Evolutionary conservation across 2,797 vertebrate species (phyloP).

Genomic region (Xerus rutilus): DNA sequence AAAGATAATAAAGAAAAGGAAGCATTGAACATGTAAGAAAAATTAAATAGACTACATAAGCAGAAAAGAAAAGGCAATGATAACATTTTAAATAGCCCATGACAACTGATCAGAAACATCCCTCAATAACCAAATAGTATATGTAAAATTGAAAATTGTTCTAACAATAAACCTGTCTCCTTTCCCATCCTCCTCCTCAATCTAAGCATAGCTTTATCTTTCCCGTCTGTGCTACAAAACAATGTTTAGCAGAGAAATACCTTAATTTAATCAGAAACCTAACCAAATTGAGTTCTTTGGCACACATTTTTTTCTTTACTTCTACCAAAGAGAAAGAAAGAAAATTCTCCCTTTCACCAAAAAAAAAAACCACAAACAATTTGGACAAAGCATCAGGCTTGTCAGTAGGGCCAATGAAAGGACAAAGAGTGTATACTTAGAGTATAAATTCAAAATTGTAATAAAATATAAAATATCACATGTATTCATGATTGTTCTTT

Average conservation of each 20-base stretch:
- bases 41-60: slow-evolving; percentile 35
- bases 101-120: slow-evolving; percentile 58
- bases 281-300: slow-evolving; percentile 55
- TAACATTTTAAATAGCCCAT: slow-evolving; percentile 35
- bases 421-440: slow-evolving; percentile 22
- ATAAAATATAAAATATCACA: background rate
- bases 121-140: background rate
- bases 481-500: slow-evolving; percentile 38
- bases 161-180: background rate
- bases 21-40: slow-evolving; percentile 25
- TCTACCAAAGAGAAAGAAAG: slow-evolving; percentile 56
- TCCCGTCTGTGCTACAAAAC: background rate
- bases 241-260: slow-evolving; percentile 44
- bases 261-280: slow-evolving; percentile 27
- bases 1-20: slow-evolving; percentile 53
- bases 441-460: slow-evolving; percentile 44
- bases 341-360: background rate
- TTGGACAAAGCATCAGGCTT: slow-evolving; percentile 47
- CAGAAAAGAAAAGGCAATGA: slow-evolving; percentile 56
- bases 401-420: background rate
- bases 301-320: slow-evolving; percentile 42
- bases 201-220: slow-evolving; percentile 37
- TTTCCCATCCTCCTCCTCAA: background rate
- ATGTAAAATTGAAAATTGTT: slow-evolving; percentile 40
- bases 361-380: background rate